Base-by-base conservation (phyloP, 2,113 vertebrate species). In the Anas platyrhynchos region DNA sequence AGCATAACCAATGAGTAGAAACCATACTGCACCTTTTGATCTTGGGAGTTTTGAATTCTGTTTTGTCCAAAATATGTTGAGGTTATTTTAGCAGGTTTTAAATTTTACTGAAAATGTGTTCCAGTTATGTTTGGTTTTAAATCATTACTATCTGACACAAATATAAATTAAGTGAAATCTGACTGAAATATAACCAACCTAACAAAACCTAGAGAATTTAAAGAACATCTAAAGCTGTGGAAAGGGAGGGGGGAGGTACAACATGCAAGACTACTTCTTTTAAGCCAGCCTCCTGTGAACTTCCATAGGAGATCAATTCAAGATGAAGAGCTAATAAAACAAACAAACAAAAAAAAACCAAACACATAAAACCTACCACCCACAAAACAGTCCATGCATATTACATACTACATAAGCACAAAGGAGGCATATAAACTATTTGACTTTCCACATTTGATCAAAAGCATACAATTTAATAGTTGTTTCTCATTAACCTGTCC, bases 161-260 rank as follows among this genome's bases (percentile, higher is more conserved):
- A 92, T 87, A 56, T 26, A 81, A 52, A 36, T 0, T 22, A 29
- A 52, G 7, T 46, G 48, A 75, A 75, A 73, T 72, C 26, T 58
- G 16, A 79, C 0, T 52, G 58, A 12, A 79, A 63, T 66, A 65
- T 7, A 38, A 82, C 34, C 41, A 43, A 69, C 6, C 27, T 46
- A 85, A 79, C 16, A 92, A 88, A 89, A 13, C 2, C 10, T 11
- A 76, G 14, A 73, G 6, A 86, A 73, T 29, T 65, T 43, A 68
- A 61, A 9, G 26, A 89, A 55, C 12, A 56, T 6, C 54, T 79
- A 3, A 59, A 67, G 18, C 12, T 52, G 23, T 52, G 21, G 2
- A 1, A 1, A 7, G 7, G 0, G 7, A 8, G 18, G 1, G 8
- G 17, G 25, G 20, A 52, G 52, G 31, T 31, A 31, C 26, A 31